Conservation (phyloP, 2,113 vertebrate genomes). For the Colinus virginianus region DNA sequence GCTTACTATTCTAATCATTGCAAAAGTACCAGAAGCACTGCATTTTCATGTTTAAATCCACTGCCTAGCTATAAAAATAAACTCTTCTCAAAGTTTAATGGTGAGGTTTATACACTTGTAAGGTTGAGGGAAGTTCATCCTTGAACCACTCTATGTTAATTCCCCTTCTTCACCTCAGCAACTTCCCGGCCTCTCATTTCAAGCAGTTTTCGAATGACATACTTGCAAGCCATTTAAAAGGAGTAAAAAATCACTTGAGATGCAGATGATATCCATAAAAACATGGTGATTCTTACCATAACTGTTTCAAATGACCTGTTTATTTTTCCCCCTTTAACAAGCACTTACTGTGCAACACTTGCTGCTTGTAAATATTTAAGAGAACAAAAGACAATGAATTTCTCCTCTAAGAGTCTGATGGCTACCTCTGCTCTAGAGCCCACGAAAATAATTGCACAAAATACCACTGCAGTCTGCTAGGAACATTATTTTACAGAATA, state of each 20-base stretch:
- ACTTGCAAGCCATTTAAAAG: neutral
- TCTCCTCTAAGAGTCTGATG: neutral
- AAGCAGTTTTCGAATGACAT: neutral
- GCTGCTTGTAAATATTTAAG: constrained; percentile 30
- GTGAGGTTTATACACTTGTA: neutral
- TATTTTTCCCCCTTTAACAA: constrained; percentile 9
- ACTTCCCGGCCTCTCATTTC: neutral
- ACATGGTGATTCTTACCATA: neutral
- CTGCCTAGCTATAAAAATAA: neutral
- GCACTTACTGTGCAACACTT: neutral
- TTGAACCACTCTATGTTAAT: neutral
- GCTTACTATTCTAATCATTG: neutral
- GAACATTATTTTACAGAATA: constrained; percentile 53
- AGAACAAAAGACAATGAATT: neutral
- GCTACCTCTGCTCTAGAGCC: neutral
- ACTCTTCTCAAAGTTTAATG: neutral
- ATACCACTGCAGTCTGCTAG: neutral
- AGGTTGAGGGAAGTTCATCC: neutral
- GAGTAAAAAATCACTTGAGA: neutral
- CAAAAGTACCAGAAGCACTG: neutral
- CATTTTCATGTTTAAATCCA: neutral
- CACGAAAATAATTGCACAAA: constrained; percentile 25
- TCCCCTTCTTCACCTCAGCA: neutral
- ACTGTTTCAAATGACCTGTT: neutral
- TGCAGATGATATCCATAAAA: neutral